Evolutionary conservation across 2,888 invertebrate species (phyloP).

Genomic region (Xanthia togata): DNA sequence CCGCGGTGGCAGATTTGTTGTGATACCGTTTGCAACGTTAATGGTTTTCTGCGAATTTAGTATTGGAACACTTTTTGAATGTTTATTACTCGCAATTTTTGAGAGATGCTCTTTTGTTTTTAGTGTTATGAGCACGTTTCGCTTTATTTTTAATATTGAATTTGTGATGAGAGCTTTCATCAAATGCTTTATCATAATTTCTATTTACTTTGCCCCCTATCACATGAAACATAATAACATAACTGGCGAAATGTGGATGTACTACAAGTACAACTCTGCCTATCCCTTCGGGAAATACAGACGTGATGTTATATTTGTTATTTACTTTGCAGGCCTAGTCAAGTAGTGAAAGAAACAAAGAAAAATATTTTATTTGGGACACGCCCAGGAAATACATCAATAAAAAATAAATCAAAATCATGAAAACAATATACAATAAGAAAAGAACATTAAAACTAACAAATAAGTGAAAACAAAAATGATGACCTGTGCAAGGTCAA

Average conservation of each 20-base stretch:
- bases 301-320: background rate
- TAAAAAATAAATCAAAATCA: too few species aligned
- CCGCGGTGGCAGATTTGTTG: conserved; percentile 65
- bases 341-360: too few species aligned
- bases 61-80: conserved; percentile 59
- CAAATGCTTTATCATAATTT: background rate
- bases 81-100: conserved; percentile 41
- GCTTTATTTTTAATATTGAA: background rate
- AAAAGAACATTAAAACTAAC: too few species aligned
- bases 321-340: background rate
- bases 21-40: conserved; percentile 55
- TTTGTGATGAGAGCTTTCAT: conserved; percentile 3
- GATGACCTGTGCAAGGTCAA: too few species aligned
- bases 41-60: conserved; percentile 55
- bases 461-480: too few species aligned
- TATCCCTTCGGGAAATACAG: too few species aligned
- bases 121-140: background rate
- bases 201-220: background rate
- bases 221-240: background rate
- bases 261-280: too few species aligned
- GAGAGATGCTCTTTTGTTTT: conserved; percentile 34
- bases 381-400: too few species aligned
- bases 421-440: too few species aligned
- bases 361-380: too few species aligned
- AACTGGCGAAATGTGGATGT: too few species aligned